Conservation (phyloP, 2,888 invertebrate species). For the Eustalomyia histrio region DNA sequence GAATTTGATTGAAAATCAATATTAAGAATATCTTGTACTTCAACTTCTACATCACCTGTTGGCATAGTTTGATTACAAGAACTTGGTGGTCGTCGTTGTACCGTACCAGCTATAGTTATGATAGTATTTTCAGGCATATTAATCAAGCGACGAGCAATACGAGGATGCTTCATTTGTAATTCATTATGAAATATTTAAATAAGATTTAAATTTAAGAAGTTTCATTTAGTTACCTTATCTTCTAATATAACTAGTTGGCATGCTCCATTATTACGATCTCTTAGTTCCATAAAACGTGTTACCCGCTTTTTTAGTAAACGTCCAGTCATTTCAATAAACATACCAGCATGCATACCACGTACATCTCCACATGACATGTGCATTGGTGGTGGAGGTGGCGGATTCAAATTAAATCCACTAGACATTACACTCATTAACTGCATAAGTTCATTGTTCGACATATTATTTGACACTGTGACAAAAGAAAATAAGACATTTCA, state of each 20-base stretch:
- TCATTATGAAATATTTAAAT: neutral
- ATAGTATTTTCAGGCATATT: constrained; percentile 79
- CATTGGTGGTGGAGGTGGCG: constrained; percentile 78
- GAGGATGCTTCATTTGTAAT: constrained; percentile 74
- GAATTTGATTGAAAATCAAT: constrained; percentile 72
- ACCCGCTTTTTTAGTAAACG: constrained; percentile 83
- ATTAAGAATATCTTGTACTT: constrained; percentile 77
- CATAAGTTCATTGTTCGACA: constrained; percentile 72
- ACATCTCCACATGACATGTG: constrained; percentile 83
- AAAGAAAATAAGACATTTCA: neutral
- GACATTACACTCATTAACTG: constrained; percentile 76
- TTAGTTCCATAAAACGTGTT: constrained; percentile 82
- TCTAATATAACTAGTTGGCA: constrained; percentile 81
- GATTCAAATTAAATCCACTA: constrained; percentile 76
- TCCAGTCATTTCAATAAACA: constrained; percentile 82
- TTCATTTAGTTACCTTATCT: constrained; percentile 70
- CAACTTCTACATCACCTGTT: constrained; percentile 79
- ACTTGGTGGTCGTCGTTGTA: constrained; percentile 75
- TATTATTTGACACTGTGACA: constrained; percentile 51
- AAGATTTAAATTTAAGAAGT: neutral
- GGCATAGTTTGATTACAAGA: constrained; percentile 79
- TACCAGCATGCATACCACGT: constrained; percentile 80
- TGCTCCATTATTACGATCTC: constrained; percentile 84
- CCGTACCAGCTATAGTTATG: constrained; percentile 78
- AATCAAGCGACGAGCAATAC: constrained; percentile 77